Evolutionary conservation across 2,113 vertebrate species (phyloP).

Genomic region (Suncus etruscus): DNA sequence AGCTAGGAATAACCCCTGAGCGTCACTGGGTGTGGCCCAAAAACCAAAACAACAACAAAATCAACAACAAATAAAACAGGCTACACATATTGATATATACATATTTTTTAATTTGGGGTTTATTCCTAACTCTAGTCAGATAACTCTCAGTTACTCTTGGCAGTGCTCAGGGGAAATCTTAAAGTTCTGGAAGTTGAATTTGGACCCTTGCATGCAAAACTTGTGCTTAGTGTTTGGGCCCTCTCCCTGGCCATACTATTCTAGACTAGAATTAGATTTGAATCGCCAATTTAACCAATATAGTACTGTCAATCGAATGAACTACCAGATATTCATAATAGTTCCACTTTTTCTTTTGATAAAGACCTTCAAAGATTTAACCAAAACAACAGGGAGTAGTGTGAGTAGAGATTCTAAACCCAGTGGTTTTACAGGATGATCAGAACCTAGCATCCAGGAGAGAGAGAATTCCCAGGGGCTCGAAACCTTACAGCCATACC

Average conservation of each 20-base stretch:
- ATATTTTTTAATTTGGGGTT: background rate
- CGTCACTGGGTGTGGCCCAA: no score
- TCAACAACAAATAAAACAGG: no score
- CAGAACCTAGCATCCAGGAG: background rate
- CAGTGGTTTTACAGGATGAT: background rate
- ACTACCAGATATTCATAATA: background rate
- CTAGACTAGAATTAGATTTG: constrained; percentile 2
- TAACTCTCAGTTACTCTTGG: no score
- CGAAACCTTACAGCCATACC: background rate
- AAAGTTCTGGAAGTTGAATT: no score
- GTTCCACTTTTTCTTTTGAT: background rate
- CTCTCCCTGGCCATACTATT: background rate
- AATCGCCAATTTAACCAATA: background rate
- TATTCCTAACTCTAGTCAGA: background rate
- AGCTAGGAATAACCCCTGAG: no score
- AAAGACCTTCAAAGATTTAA: background rate
- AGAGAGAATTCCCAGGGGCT: fast-evolving
- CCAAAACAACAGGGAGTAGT: background rate
- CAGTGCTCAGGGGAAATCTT: no score
- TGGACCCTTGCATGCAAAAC: no score
- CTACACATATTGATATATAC: fast-evolving
- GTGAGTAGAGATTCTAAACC: fast-evolving
- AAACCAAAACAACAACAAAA: no score
- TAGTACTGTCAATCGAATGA: background rate
- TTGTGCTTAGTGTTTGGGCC: no score